Conservation (phyloP, 2,113 vertebrate genomes). For the Donacobius atricapilla region DNA sequence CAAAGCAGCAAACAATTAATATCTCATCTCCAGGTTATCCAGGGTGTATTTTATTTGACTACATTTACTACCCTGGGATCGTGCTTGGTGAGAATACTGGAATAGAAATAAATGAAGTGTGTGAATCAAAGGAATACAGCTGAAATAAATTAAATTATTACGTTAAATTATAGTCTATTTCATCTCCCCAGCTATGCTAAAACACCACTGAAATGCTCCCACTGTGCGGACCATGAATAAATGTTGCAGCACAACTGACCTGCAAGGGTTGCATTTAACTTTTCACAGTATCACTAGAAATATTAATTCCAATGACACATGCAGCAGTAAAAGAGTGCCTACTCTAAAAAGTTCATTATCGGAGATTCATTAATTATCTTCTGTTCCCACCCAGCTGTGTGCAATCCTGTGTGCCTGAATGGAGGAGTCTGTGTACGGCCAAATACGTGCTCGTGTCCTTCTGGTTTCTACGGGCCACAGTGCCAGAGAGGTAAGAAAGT, state of each 20-base stretch:
- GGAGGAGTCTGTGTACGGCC: conserved; percentile 76
- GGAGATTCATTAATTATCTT: neutral
- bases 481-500: conserved; percentile 77
- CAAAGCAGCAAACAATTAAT: conserved; percentile 33
- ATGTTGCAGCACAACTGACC: neutral
- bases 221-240: neutral
- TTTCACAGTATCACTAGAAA: neutral
- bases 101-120: conserved; percentile 6
- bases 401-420: conserved; percentile 80
- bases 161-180: neutral
- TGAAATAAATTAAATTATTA: neutral
- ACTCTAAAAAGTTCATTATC: neutral
- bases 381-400: conserved; percentile 69
- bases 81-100: neutral
- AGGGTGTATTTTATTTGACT: neutral
- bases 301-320: neutral
- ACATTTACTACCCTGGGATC: neutral
- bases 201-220: neutral
- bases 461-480: conserved; percentile 73
- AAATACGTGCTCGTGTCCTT: conserved; percentile 73
- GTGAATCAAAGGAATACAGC: neutral
- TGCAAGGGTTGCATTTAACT: neutral
- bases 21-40: neutral
- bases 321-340: neutral
- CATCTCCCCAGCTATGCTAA: neutral